Base-by-base conservation (phyloP, 2,113 vertebrate genomes). In the Hypocryptadius cinnamomeus region DNA sequence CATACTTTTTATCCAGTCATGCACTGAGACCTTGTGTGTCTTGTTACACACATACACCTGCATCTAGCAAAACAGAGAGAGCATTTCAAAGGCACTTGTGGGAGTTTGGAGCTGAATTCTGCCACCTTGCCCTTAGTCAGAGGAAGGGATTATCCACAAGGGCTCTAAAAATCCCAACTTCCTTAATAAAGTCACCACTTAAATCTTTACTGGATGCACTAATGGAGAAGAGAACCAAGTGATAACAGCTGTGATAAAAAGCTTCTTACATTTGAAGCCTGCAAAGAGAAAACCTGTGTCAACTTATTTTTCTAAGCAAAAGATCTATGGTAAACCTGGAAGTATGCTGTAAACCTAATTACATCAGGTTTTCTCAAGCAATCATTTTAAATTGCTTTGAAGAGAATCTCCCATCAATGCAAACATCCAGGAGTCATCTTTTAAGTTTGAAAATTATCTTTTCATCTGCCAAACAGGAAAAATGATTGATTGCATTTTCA, bases 291-390 rank as follows among this genome's bases (percentile, higher is more conserved):
- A 93, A 87, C 24, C 57, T 50, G 25, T 35, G 37, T 78, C 42
- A 11, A 51, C 35, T 64, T 71, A 40, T 40, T 88, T 74, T 92
- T 84, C 71, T 72, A 76, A 81, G 51, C 73, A 88, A 69, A 83
- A 89, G 30, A 48, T 65, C 40, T 79, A 2, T 27, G 13, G 57
- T 79, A 93, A 91, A 76, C 31, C 40, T 94, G 79, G 59, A 87
- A 79, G 40, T 51, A 37, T 25, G 48, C 20, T 57, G 15, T 64
- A 59, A 81, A 39, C 31, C 50, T 91, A 94, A 89, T 70, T 76
- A 56, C 24, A 50, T 79, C 45, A 65, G 68, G 35, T 85, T 90
- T 68, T 71, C 81, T 68, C 39, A 72, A 23, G 40, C 27, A 77
- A 65, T 56, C 13, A 1, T 51, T 81, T 74, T 37, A 37, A 89